Conservation (phyloP, 2,113 vertebrate genomes). For the Hippocampus barbouri region DNA sequence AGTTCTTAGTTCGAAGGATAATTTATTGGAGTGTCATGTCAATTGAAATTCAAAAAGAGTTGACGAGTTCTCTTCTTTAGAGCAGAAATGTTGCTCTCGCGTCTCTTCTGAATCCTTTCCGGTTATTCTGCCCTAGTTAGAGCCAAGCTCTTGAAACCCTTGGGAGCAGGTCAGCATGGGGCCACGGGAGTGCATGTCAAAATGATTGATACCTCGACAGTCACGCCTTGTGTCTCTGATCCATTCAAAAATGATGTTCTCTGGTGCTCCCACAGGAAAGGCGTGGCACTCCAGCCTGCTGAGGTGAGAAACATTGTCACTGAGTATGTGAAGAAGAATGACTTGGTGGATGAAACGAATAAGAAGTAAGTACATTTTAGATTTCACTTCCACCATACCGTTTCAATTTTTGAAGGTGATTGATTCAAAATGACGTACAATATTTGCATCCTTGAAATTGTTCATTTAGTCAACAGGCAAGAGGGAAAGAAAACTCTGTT, state of each 20-base stretch:
- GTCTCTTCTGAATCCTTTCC: too few species aligned
- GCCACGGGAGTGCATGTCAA: too few species aligned
- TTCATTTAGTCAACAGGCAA: not conserved
- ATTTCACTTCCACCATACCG: not conserved
- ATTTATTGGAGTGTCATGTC: too few species aligned
- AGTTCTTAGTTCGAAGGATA: too few species aligned
- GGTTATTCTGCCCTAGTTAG: too few species aligned
- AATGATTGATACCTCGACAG: too few species aligned
- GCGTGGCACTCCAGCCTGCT: constrained; percentile 74
- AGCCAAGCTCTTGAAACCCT: too few species aligned
- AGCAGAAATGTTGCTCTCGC: too few species aligned
- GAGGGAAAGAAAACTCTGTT: not conserved
- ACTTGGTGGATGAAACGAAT: constrained; percentile 83
- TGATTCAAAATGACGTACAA: not conserved
- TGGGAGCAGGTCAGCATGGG: too few species aligned
- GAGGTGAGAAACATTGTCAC: constrained; percentile 84
- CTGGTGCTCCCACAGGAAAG: constrained; percentile 75
- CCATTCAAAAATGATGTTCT: not conserved
- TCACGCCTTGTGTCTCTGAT: too few species aligned
- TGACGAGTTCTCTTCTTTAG: too few species aligned
- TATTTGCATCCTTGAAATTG: not conserved
- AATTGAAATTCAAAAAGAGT: too few species aligned
- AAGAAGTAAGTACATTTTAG: constrained; percentile 80
- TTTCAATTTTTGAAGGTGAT: not conserved
- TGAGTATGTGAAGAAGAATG: constrained; percentile 85